Conservation (phyloP, 2,888 invertebrate genomes). For the Melinaea marsaeus region DNA sequence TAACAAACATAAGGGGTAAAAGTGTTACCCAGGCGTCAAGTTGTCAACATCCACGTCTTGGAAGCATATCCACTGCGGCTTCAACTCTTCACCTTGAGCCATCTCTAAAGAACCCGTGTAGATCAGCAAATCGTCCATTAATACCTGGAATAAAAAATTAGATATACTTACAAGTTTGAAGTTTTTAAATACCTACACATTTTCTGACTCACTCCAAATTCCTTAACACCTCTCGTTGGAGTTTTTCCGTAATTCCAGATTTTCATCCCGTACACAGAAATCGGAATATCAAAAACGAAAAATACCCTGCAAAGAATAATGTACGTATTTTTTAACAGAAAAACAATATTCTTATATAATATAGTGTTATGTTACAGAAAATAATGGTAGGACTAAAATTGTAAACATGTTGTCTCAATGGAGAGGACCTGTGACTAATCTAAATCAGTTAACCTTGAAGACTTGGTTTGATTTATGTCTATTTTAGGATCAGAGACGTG, state of each 20-base stretch:
- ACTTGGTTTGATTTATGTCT: no score
- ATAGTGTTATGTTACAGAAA: no score
- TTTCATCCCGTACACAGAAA: constrained; percentile 84
- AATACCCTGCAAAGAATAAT: constrained; percentile 78
- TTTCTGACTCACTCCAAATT: constrained; percentile 83
- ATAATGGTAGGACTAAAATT: no score
- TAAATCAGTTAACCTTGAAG: no score
- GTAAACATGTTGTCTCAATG: no score
- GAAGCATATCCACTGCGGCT: constrained; percentile 64
- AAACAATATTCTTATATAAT: no score
- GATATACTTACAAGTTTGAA: neutral
- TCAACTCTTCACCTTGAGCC: constrained; percentile 56
- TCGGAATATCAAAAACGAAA: constrained; percentile 86
- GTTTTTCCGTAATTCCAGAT: constrained; percentile 93
- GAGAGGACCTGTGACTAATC: no score
- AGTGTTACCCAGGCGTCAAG: constrained; percentile 53
- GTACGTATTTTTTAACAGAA: no score
- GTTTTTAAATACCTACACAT: neutral
- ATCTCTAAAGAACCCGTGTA: constrained; percentile 84
- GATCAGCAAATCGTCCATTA: constrained; percentile 88
- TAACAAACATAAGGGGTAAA: neutral
- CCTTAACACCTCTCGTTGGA: constrained; percentile 85
- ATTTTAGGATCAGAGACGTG: no score
- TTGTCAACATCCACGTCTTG: constrained; percentile 56
- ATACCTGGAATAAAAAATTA: constrained; percentile 71